Evolutionary conservation across 2,888 invertebrate genomes (phyloP).

Genomic region (Trissoscelio sp.): DNA sequence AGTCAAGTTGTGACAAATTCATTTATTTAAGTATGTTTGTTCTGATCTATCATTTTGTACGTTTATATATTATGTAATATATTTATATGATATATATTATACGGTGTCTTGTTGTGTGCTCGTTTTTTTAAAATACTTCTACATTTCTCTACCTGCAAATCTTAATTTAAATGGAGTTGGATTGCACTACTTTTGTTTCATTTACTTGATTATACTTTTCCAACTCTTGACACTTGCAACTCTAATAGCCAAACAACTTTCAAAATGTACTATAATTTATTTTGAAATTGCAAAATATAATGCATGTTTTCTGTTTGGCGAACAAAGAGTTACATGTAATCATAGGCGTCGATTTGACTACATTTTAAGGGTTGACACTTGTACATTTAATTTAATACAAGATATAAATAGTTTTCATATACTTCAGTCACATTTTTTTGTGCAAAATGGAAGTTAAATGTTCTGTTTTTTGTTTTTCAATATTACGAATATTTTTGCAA

Average conservation of each 20-base stretch:
- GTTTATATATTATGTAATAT: slow-evolving; percentile 49
- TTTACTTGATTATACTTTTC: slow-evolving; percentile 35
- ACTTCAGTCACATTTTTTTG: background rate
- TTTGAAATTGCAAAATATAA: slow-evolving; percentile 12
- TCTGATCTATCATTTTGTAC: slow-evolving; percentile 47
- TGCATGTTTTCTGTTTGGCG: slow-evolving; percentile 28
- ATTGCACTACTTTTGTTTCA: slow-evolving; percentile 28
- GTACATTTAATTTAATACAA: background rate
- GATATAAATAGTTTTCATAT: background rate
- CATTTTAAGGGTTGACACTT: background rate
- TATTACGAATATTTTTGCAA: too few relatives aligned
- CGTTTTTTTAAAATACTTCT: slow-evolving; percentile 39
- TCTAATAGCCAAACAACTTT: slow-evolving; percentile 41
- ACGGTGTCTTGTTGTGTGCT: slow-evolving; percentile 26
- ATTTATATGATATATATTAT: slow-evolving; percentile 56
- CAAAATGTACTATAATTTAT: background rate
- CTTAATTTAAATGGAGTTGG: slow-evolving; percentile 27
- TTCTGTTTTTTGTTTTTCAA: background rate
- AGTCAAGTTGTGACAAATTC: slow-evolving; percentile 40
- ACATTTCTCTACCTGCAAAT: slow-evolving; percentile 33
- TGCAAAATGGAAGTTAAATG: background rate
- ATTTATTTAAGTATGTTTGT: slow-evolving; percentile 30
- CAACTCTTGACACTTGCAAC: slow-evolving; percentile 38
- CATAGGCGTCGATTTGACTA: slow-evolving; percentile 42
- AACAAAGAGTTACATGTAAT: slow-evolving; percentile 32